Conservation (phyloP, 1,140 invertebrate species). For the Brachionus paranguensis region DNA sequence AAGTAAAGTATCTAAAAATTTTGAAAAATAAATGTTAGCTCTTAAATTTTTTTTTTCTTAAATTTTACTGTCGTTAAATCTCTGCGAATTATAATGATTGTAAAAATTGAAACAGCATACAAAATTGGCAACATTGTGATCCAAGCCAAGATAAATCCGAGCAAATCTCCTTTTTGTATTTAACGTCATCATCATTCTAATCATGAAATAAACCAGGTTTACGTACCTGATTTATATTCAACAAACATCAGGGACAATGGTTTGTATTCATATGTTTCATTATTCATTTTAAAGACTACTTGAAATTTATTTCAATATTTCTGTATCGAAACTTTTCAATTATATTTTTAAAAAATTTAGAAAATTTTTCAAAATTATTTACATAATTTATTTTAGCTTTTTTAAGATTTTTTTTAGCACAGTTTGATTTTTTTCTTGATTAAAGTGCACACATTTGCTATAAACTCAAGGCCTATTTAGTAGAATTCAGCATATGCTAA, state of each 20-base stretch:
- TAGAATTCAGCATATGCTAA: not conserved
- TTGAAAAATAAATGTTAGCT: not conserved
- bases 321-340: not conserved
- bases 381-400: not conserved
- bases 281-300: not conserved
- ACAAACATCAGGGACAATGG: conserved; percentile 25
- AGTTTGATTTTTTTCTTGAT: not conserved
- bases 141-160: conserved; percentile 73
- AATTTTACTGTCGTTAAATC: conserved; percentile 75
- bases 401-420: not conserved
- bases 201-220: not conserved
- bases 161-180: conserved; percentile 62
- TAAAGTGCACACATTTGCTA: not conserved
- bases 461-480: not conserved
- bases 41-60: not conserved
- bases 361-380: not conserved
- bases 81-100: conserved; percentile 76
- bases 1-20: conserved; percentile 72
- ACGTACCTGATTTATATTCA: conserved; percentile 22
- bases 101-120: conserved; percentile 71
- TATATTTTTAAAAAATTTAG: not conserved
- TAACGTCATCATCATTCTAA: not conserved
- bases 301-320: not conserved
- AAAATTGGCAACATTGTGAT: conserved; percentile 75
- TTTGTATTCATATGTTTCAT: not conserved